Percentiles rank a stretch among this genome's conserved stretches.
Evolutionary conservation across 2,113 vertebrate species (phyloP).

Genomic region (Euleptes europaea): DNA sequence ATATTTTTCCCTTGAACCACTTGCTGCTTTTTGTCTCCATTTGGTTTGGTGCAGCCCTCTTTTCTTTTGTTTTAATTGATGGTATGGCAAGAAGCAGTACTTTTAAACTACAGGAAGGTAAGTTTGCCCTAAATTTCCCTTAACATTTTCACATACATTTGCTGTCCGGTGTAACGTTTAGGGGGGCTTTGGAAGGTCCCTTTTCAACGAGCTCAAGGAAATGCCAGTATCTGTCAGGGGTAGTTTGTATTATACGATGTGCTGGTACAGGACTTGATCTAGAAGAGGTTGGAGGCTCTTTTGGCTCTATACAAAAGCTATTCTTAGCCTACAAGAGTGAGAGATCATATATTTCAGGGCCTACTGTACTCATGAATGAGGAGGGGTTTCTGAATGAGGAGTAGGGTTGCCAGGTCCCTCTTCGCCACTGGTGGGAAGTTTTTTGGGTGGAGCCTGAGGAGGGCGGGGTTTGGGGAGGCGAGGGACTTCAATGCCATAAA

Average conservation of each 20-base stretch:
- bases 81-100: background rate
- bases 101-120: background rate
- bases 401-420: no score
- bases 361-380: background rate
- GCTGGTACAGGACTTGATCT: background rate
- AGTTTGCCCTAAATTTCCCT: background rate
- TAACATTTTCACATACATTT: background rate
- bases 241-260: background rate
- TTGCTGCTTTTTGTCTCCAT: no score
- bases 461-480: no score
- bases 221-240: background rate
- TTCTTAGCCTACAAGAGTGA: background rate
- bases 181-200: background rate
- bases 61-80: no score
- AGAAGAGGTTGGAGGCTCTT: background rate
- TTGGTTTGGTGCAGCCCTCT: no score
- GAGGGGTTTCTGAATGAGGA: background rate
- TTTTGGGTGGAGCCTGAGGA: no score
- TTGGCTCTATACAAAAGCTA: background rate
- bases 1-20: no score
- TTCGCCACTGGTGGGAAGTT: no score
- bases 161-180: background rate
- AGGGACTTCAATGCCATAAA: no score
- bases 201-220: background rate
- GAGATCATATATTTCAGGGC: background rate